Percentiles rank a stretch among this genome's conserved stretches.
Evolutionary conservation across 2,888 invertebrate species (phyloP).

Genomic region (Bhutanitis thaidina): DNA sequence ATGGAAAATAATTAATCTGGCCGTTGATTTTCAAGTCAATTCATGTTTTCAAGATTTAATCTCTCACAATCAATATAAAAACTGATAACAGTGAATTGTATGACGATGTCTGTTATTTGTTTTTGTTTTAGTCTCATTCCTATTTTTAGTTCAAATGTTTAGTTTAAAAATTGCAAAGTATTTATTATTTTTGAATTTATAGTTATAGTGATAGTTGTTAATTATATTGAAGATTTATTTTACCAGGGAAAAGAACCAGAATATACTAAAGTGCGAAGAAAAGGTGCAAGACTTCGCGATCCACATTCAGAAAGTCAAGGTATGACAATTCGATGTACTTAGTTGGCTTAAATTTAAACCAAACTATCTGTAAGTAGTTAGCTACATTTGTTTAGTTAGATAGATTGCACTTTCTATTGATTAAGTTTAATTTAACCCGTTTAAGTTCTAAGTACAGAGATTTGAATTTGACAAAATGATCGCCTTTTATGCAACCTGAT

Average conservation of each 20-base stretch:
- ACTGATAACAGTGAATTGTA: too few species aligned
- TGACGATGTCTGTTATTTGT: too few species aligned
- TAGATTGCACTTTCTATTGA: constrained; percentile 71
- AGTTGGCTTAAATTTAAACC: constrained; percentile 30
- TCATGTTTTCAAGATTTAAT: too few species aligned
- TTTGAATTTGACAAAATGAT: constrained; percentile 74
- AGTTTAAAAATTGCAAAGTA: too few species aligned
- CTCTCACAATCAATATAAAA: too few species aligned
- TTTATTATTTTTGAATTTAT: too few species aligned
- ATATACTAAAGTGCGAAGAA: constrained; percentile 90
- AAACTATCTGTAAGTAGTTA: constrained; percentile 70
- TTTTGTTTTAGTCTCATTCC: too few species aligned
- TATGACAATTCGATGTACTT: constrained; percentile 44
- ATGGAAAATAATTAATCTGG: too few species aligned
- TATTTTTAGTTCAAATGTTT: too few species aligned
- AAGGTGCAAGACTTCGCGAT: constrained; percentile 88
- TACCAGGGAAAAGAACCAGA: constrained; percentile 88
- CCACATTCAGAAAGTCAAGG: constrained; percentile 93
- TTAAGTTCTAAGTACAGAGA: constrained; percentile 66
- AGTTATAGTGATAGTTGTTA: too few species aligned
- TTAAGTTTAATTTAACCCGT: constrained; percentile 67
- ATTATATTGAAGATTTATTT: too few species aligned
- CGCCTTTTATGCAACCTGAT: constrained; percentile 78
- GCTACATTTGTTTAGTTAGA: constrained; percentile 63
- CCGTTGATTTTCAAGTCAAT: too few species aligned